Base-by-base conservation (phyloP, 2,888 invertebrate species). In the Sclerodermus sp. region DNA sequence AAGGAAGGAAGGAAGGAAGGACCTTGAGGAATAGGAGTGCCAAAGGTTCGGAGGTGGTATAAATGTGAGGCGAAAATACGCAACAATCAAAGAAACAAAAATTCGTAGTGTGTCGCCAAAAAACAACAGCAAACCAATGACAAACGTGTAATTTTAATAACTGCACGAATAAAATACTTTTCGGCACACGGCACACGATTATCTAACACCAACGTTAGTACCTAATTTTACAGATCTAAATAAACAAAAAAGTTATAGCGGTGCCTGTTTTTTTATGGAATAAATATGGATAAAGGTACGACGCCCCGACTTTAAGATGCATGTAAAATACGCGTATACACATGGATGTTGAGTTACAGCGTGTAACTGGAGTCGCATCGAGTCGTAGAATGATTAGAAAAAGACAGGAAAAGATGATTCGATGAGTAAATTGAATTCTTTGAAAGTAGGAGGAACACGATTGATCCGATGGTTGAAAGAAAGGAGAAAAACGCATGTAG, bases 121-220 rank as follows among this genome's bases (percentile, higher is more conserved):
- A 68, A 74, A 70, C 70, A 73, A 76, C 72, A 74, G 69, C 75
- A 76, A 76, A 76, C 74, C 74, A 76, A 76, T 70, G 70, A 70
- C 71, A 74, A 74, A 74, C 74, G 73, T 76, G 74, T 67, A 66
- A 42, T 60, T 44, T 56, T 57, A 51, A 55, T 61, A 52, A 62
- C 57, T 61, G 51, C 59, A 66, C 49, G 58, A 58, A 57, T 59
- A 58, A 62, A 67, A 69, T 72, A 70, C 69, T 71, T 71, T 68
- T 76, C 76, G 74, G 71, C 74, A 76, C 76, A 76, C 76, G 76
- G 63, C 76, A 76, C 75, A 76, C 76, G 74, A 74, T 76, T 73
- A 76, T 72, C 76, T 76, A 75, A 76, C 76, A 76, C 70, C 76
- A 76, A 76, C 72, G 75, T 76, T 76, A 76, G 76, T 76, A 74